These are phyloP conservation scores for Saccostrea echinata DNA, from an alignment of 1,140 invertebrate genomes.

Conservation along the genomic window DNA sequence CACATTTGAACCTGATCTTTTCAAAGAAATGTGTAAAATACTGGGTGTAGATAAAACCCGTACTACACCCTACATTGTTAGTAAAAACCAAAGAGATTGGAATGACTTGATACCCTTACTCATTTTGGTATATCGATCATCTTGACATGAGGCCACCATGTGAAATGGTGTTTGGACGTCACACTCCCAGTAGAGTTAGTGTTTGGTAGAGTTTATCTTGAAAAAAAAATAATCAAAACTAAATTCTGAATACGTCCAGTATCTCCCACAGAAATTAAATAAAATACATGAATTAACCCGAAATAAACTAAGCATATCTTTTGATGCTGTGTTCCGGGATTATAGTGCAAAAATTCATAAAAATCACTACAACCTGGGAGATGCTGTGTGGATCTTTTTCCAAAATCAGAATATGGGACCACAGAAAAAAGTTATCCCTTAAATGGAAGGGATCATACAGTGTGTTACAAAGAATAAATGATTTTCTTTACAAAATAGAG, in stretches of 20 bases:
- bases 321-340: neutral
- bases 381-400: too few relatives aligned
- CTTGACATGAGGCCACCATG: too few relatives aligned
- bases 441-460: constrained; percentile 31
- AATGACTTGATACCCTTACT: neutral
- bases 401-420: too few relatives aligned
- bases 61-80: constrained; percentile 15
- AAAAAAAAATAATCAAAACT: neutral
- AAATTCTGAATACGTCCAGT: constrained; percentile 15
- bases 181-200: constrained; percentile 21
- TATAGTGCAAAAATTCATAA: neutral
- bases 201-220: constrained; percentile 4
- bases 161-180: too few relatives aligned
- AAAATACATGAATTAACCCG: constrained; percentile 31
- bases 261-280: too few relatives aligned
- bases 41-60: constrained; percentile 26
- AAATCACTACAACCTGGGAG: neutral
- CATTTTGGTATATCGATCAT: too few relatives aligned
- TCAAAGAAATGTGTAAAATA: constrained; percentile 30
- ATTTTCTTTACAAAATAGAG: too few relatives aligned
- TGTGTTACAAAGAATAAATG: constrained; percentile 19
- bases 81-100: constrained; percentile 34
- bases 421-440: too few relatives aligned
- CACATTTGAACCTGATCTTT: neutral
- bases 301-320: constrained; percentile 2